These are phyloP conservation scores for Entelurus aequoreus DNA, from an alignment of 2,113 vertebrate species.

Conservation along the genomic window DNA sequence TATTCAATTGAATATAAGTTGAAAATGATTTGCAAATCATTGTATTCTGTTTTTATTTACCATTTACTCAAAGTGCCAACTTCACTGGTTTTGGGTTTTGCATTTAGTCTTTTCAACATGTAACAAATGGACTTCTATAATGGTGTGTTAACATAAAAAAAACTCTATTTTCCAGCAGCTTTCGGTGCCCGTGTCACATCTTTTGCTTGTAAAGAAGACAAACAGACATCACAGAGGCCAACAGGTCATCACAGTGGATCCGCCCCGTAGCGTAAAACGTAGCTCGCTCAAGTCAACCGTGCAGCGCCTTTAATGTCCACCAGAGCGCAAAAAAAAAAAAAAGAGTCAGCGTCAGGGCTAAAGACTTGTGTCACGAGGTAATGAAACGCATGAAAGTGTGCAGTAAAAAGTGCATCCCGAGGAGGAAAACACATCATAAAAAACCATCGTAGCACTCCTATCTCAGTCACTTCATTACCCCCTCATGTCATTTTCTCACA, in stretches of 20 bases:
- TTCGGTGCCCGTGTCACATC: constrained; percentile 14
- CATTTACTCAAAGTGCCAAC: too few relatives aligned
- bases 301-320: constrained; percentile 19
- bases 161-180: constrained; percentile 1
- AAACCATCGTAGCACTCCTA: constrained; percentile 35
- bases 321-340: constrained; percentile 10
- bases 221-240: constrained; percentile 14
- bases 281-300: not conserved
- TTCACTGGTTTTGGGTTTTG: not conserved
- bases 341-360: constrained; percentile 32
- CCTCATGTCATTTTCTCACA: constrained; percentile 54
- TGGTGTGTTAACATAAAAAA: too few relatives aligned
- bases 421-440: constrained; percentile 41
- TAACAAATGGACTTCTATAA: too few relatives aligned
- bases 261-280: constrained; percentile 1
- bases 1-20: too few relatives aligned
- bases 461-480: constrained; percentile 64
- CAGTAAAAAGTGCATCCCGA: constrained; percentile 33
- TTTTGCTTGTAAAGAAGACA: constrained; percentile 20
- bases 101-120: too few relatives aligned
- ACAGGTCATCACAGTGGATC: constrained; percentile 8
- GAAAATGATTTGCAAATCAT: too few relatives aligned
- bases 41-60: too few relatives aligned
- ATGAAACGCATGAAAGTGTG: constrained; percentile 46
- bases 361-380: constrained; percentile 33